Evolutionary conservation across 2,888 invertebrate genomes (phyloP).

Genomic region (Pterostichus niger): DNA sequence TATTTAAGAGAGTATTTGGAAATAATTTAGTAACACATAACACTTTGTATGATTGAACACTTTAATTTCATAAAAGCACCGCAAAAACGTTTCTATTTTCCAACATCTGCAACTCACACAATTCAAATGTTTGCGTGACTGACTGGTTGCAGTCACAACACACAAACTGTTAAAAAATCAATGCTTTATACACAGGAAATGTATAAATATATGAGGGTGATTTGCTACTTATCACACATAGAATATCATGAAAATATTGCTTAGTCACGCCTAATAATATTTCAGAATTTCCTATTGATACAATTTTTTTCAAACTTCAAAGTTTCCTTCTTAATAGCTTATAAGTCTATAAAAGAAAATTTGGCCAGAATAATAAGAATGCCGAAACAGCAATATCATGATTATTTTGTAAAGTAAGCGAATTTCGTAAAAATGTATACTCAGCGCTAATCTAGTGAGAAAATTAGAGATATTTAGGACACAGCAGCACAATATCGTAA

Average conservation of each 20-base stretch:
- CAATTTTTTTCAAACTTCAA: too few relatives aligned
- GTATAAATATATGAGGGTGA: slow-evolving; percentile 37
- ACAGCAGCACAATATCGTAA: too few relatives aligned
- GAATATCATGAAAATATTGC: not conserved
- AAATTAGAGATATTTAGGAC: too few relatives aligned
- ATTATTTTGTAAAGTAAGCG: too few relatives aligned
- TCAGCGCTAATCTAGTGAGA: too few relatives aligned
- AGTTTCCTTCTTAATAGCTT: too few relatives aligned
- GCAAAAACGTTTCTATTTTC: slow-evolving; percentile 41
- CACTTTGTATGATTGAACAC: slow-evolving; percentile 28
- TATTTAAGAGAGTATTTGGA: not conserved
- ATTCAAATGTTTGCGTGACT: slow-evolving; percentile 36
- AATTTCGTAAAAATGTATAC: too few relatives aligned
- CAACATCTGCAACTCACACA: slow-evolving; percentile 16
- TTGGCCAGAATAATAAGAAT: too few relatives aligned
- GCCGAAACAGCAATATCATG: too few relatives aligned
- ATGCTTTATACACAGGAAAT: slow-evolving; percentile 40
- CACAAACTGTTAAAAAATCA: slow-evolving; percentile 32
- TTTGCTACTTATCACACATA: not conserved
- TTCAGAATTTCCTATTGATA: too few relatives aligned
- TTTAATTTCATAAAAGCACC: slow-evolving; percentile 44
- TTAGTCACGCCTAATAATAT: too few relatives aligned
- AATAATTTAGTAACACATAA: slow-evolving; percentile 31
- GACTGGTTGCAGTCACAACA: slow-evolving; percentile 14
- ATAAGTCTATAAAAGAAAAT: too few relatives aligned